Conservation (phyloP, 2,888 invertebrate species). For the Zelleria hepariella region DNA sequence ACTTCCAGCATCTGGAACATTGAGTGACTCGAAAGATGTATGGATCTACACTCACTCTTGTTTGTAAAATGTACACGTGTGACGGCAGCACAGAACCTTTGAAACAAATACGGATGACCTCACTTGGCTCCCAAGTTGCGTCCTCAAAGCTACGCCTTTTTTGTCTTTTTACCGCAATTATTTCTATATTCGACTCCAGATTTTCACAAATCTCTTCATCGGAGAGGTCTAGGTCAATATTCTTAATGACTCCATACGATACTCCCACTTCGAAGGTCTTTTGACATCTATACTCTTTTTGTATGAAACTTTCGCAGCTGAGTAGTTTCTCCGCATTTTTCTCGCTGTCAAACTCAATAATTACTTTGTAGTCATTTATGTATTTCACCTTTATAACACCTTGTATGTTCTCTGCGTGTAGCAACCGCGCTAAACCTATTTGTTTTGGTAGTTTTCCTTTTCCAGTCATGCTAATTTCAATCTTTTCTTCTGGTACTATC, state of each 20-base stretch:
- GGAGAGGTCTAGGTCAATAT: slow-evolving; percentile 10
- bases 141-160: slow-evolving; percentile 4
- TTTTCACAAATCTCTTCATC: slow-evolving; percentile 9
- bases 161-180: slow-evolving; percentile 8
- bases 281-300: slow-evolving; percentile 8
- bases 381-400: slow-evolving; percentile 5
- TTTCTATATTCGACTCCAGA: neutral
- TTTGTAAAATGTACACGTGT: neutral
- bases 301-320: neutral
- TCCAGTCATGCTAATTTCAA: neutral
- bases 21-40: slow-evolving; percentile 17
- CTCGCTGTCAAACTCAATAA: slow-evolving; percentile 8
- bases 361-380: slow-evolving; percentile 10
- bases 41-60: neutral
- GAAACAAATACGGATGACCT: slow-evolving; percentile 1
- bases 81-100: neutral
- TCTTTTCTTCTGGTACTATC: neutral
- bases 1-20: slow-evolving; percentile 16
- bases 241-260: slow-evolving; percentile 12
- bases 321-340: slow-evolving; percentile 5
- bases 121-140: slow-evolving; percentile 6
- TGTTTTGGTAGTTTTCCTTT: slow-evolving; percentile 9
- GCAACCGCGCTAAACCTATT: slow-evolving; percentile 5
- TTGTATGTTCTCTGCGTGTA: neutral
- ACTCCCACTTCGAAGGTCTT: slow-evolving; percentile 8